These are phyloP conservation scores for Oryzias woworae DNA, from an alignment of 2,113 vertebrate species.

Conservation along the genomic window DNA sequence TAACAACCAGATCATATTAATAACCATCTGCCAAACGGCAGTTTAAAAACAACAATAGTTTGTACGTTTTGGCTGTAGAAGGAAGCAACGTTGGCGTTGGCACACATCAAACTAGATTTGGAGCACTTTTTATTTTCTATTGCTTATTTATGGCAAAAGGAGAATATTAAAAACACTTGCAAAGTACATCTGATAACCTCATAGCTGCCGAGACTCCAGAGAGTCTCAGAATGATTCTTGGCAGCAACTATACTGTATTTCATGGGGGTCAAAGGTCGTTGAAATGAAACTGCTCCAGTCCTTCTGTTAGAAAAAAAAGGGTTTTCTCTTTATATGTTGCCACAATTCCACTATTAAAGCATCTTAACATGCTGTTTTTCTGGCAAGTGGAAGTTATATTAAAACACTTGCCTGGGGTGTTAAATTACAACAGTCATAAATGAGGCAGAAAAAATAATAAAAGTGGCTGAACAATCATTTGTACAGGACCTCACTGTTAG, in stretches of 20 bases:
- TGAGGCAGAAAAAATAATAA: neutral
- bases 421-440: slow-evolving; percentile 9
- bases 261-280: slow-evolving; percentile 21
- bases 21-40: too few species aligned
- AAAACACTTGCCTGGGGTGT: slow-evolving; percentile 11
- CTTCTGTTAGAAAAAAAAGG: slow-evolving; percentile 3
- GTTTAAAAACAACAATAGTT: too few species aligned
- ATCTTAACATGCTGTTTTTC: slow-evolving; percentile 17
- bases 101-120: slow-evolving; percentile 46
- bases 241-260: slow-evolving; percentile 4
- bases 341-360: slow-evolving; percentile 8
- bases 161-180: slow-evolving; percentile 1
- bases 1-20: too few species aligned
- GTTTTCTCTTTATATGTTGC: slow-evolving; percentile 23
- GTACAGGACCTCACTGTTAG: too few species aligned
- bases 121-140: neutral
- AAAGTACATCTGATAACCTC: neutral
- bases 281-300: slow-evolving; percentile 4
- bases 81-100: slow-evolving; percentile 21
- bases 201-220: neutral
- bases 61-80: too few species aligned
- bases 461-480: neutral
- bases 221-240: neutral
- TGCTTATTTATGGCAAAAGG: neutral
- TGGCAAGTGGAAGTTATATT: slow-evolving; percentile 18